A percentile compares a stretch with the other conserved stretches of the same genome.
These are phyloP conservation scores for Branchellion lobata DNA, from an alignment of 2,888 invertebrate genomes.

Conservation along the genomic window DNA sequence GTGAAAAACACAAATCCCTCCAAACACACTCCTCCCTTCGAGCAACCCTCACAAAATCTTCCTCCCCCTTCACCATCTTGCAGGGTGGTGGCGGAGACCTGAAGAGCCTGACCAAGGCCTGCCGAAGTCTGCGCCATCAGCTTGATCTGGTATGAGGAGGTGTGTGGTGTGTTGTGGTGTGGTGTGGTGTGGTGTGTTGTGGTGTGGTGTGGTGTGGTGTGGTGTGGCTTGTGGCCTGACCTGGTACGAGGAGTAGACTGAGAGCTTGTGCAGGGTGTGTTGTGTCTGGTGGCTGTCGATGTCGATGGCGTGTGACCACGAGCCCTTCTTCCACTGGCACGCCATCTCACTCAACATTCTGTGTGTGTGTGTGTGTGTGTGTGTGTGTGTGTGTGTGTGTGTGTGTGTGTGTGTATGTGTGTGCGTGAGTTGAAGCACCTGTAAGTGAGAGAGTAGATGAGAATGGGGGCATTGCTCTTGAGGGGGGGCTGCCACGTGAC, in stretches of 20 bases:
- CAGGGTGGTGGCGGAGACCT: slow-evolving; percentile 45
- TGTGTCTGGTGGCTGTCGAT: slow-evolving; percentile 37
- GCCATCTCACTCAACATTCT: background rate
- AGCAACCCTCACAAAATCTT: too few relatives aligned
- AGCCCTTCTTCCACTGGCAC: background rate
- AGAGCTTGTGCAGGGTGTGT: slow-evolving; percentile 54
- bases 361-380: too few relatives aligned
- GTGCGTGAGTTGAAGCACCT: slow-evolving; percentile 8
- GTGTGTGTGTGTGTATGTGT: too few relatives aligned
- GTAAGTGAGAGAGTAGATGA: slow-evolving; percentile 48
- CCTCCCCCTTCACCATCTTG: slow-evolving; percentile 46
- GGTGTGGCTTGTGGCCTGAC: slow-evolving; percentile 48
- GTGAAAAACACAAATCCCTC: too few relatives aligned
- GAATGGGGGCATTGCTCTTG: slow-evolving; percentile 42
- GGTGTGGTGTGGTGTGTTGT: slow-evolving; percentile 48
- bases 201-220: slow-evolving; percentile 40
- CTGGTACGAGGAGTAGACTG: slow-evolving; percentile 56
- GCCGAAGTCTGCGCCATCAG: slow-evolving; percentile 49
- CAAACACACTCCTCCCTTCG: too few relatives aligned
- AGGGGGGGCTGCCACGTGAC: slow-evolving; percentile 48
- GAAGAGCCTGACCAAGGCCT: slow-evolving; percentile 47
- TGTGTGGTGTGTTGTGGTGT: slow-evolving; percentile 55
- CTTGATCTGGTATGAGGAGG: slow-evolving; percentile 54
- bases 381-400: too few relatives aligned
- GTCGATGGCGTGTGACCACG: slow-evolving; percentile 46